A percentile compares a stretch with the other conserved stretches of the same genome.
These are phyloP conservation scores for Dasypolia templi DNA, from an alignment of 2,888 invertebrate species.

Conservation along the genomic window DNA sequence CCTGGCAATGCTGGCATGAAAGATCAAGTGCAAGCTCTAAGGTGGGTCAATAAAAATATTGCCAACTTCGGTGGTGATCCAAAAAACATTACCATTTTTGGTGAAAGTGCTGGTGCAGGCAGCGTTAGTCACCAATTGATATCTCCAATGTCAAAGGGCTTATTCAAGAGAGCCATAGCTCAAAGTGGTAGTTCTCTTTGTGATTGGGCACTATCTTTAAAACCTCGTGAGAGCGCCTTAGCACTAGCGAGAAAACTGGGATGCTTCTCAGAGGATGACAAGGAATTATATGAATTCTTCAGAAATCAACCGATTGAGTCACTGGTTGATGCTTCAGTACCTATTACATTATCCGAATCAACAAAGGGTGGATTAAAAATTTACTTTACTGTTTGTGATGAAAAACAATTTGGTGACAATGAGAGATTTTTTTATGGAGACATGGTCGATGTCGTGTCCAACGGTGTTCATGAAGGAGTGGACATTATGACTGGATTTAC, in stretches of 20 bases:
- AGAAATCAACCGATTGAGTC: constrained; percentile 65
- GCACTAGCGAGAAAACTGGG: constrained; percentile 72
- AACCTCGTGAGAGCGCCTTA: constrained; percentile 85
- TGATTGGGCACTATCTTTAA: constrained; percentile 87
- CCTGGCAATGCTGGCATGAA: constrained; percentile 76
- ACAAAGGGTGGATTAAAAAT: constrained; percentile 32
- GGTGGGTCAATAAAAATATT: constrained; percentile 73
- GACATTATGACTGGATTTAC: constrained; percentile 93
- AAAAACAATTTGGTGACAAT: constrained; percentile 70
- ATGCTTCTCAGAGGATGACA: constrained; percentile 67
- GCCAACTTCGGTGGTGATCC: constrained; percentile 71
- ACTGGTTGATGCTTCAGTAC: constrained; percentile 50
- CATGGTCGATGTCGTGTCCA: constrained; percentile 76
- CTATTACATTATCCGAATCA: constrained; percentile 63
- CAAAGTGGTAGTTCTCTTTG: constrained; percentile 92
- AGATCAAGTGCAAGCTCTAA: constrained; percentile 72
- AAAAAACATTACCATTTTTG: constrained; percentile 72
- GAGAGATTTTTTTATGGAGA: constrained; percentile 75
- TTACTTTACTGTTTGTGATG: constrained; percentile 67
- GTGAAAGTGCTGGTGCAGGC: constrained; percentile 78
- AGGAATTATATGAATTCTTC: constrained; percentile 70
- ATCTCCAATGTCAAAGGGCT: constrained; percentile 79
- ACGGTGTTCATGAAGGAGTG: constrained; percentile 86
- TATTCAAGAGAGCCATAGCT: constrained; percentile 88
- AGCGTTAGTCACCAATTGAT: constrained; percentile 71